phyloP scores from a whole-genome alignment of 2,113 vertebrate species.

The Charadrius vociferus region DNA sequence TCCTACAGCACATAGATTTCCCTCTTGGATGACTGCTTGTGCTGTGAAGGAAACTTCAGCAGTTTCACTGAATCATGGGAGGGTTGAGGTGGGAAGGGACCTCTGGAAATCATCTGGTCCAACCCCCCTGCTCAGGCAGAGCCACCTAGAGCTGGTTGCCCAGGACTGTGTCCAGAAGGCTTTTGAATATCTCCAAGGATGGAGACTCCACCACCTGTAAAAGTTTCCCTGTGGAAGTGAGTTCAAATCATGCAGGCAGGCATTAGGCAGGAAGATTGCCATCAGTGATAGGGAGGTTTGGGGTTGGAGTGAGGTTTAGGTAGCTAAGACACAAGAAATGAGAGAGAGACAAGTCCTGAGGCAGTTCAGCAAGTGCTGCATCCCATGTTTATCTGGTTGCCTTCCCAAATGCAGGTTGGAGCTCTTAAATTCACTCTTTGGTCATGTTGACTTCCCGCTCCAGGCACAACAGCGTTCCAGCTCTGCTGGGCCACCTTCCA shows the following conservation, averaged over 20 bases:
- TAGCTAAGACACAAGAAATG: background rate
- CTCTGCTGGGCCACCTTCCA: background rate
- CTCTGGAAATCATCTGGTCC: background rate
- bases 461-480: rapidly evolving
- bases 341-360: rapidly evolving
- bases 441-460: background rate
- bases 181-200: background rate
- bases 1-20: background rate
- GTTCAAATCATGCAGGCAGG: background rate
- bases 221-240: background rate
- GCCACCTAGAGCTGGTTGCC: background rate
- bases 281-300: background rate
- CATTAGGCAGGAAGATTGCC: background rate
- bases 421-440: background rate
- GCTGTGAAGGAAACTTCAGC: background rate
- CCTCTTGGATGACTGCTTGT: background rate
- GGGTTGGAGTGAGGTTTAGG: background rate
- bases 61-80: background rate
- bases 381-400: background rate
- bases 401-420: background rate
- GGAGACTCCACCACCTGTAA: background rate
- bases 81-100: background rate
- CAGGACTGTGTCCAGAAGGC: background rate
- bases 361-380: background rate
- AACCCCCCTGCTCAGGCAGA: background rate